Percentiles rank a stretch among this genome's conserved stretches.
Evolutionary conservation across 1,140 invertebrate genomes (phyloP).

Genomic region (Branchinecta lindahli): DNA sequence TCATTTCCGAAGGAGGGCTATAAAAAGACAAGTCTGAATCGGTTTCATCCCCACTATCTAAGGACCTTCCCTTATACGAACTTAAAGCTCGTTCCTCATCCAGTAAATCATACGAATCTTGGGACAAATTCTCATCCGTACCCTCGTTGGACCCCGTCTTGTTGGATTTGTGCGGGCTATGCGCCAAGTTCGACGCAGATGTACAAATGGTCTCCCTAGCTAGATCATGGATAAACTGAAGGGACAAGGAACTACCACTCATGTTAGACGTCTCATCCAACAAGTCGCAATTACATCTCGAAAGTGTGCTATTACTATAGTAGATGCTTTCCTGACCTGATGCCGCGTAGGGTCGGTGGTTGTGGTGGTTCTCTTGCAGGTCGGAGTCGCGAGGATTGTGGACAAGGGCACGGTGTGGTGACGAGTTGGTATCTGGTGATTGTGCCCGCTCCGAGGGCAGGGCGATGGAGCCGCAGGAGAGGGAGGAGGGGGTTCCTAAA

Average conservation of each 20-base stretch:
- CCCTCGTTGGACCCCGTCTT: background rate
- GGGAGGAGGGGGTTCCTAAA: too few relatives aligned
- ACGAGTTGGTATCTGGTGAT: background rate
- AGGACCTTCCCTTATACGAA: background rate
- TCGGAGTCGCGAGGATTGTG: background rate
- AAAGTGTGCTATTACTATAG: background rate
- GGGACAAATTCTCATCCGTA: background rate
- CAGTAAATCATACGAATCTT: background rate
- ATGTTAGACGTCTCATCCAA: background rate
- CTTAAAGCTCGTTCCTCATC: background rate
- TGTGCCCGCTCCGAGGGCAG: too few relatives aligned
- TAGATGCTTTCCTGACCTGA: constrained; percentile 5
- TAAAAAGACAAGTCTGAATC: background rate
- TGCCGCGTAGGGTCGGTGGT: background rate
- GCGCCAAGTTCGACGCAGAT: background rate
- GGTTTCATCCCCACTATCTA: background rate
- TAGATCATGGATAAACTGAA: background rate
- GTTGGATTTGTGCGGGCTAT: background rate
- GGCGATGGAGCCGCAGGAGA: too few relatives aligned
- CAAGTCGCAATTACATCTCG: background rate
- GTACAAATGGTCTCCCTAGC: background rate
- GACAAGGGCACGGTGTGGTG: background rate
- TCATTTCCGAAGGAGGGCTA: background rate
- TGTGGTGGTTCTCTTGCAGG: background rate
- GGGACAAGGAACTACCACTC: background rate